Percentiles rank a stretch among this genome's conserved stretches.
These are phyloP conservation scores for Brachyrhaphis roseni DNA, from an alignment of 2,797 vertebrate genomes.

Conservation along the genomic window DNA sequence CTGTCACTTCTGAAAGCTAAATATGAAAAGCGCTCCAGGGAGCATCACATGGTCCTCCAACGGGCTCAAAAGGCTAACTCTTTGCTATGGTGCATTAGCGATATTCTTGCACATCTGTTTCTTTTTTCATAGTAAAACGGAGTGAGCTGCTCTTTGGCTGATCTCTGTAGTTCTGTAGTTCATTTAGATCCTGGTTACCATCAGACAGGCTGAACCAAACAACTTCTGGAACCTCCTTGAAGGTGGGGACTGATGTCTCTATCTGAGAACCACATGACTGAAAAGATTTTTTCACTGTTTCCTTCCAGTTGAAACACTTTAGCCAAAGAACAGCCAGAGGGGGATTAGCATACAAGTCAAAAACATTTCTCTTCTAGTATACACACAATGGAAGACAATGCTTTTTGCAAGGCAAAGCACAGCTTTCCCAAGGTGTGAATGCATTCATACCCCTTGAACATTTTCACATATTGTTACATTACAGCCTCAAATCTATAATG, in stretches of 20 bases:
- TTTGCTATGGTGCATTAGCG: neutral
- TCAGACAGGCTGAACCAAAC: neutral
- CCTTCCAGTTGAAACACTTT: neutral
- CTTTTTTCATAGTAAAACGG: conserved; percentile 33
- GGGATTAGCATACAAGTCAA: neutral
- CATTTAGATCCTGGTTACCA: conserved; percentile 12
- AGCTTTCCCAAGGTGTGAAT: neutral
- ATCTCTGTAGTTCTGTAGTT: conserved; percentile 22
- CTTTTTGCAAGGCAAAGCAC: too few relatives aligned
- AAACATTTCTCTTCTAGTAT: neutral
- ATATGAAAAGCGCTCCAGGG: conserved; percentile 25
- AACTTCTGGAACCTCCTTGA: neutral
- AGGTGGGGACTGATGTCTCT: neutral
- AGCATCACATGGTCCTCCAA: conserved; percentile 14
- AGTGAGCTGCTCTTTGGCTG: conserved; percentile 41
- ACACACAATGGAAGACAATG: too few relatives aligned
- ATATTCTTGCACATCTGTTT: conserved; percentile 34
- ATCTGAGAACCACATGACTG: neutral
- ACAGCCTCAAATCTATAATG: neutral
- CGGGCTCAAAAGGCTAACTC: conserved; percentile 5
- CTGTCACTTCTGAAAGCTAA: conserved; percentile 44
- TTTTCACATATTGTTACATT: neutral
- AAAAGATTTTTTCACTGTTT: neutral
- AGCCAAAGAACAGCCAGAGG: neutral
- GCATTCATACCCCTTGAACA: neutral